Evolutionary conservation across 2,797 vertebrate species (phyloP).

Genomic region (Lophura swinhoii): DNA sequence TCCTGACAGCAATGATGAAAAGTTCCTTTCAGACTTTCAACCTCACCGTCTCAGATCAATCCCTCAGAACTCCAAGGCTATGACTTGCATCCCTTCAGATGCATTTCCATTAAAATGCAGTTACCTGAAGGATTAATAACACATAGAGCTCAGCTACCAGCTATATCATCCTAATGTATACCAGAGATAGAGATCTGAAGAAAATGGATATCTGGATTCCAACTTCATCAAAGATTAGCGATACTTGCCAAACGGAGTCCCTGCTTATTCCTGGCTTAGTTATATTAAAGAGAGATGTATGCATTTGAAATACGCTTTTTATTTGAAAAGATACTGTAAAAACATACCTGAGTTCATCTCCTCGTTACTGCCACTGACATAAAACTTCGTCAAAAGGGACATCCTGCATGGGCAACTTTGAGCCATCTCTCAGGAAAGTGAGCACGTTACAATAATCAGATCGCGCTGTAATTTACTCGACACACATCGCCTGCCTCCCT

Average conservation of each 20-base stretch:
- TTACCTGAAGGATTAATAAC: not conserved
- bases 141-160: not conserved
- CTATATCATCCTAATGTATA: not conserved
- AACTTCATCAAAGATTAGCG: not conserved
- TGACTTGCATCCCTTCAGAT: not conserved
- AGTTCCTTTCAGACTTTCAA: not conserved
- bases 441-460: not conserved
- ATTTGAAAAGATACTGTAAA: not conserved
- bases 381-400: rapidly evolving
- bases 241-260: not conserved
- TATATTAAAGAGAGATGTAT: not conserved
- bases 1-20: not conserved
- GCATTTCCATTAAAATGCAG: not conserved
- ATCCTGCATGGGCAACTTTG: not conserved
- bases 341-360: not conserved
- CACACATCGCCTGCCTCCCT: not conserved
- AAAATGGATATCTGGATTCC: not conserved
- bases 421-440: not conserved
- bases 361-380: not conserved
- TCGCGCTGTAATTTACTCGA: not conserved
- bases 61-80: not conserved
- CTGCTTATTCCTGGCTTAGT: not conserved
- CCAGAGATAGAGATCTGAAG: not conserved
- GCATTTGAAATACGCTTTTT: not conserved
- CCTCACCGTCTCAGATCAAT: not conserved